Conservation (phyloP, 2,888 invertebrate species). For the Spialia ferax region DNA sequence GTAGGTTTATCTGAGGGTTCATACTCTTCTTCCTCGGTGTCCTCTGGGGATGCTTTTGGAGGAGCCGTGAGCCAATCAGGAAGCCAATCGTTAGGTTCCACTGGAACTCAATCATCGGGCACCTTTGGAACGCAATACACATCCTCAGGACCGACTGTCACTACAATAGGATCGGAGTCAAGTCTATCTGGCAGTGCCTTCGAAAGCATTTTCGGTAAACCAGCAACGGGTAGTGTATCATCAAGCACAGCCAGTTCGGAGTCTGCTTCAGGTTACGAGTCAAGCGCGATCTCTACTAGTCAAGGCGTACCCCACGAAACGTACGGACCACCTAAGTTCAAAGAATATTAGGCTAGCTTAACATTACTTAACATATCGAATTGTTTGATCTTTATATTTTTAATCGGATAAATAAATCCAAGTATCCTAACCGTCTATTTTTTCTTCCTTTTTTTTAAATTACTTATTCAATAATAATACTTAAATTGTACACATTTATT, state of each 20-base stretch:
- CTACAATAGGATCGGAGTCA: neutral
- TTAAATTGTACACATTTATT: too few relatives aligned
- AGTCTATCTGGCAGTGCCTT: neutral
- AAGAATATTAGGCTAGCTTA: constrained; percentile 49
- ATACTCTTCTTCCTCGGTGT: neutral
- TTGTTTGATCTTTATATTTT: constrained; percentile 12
- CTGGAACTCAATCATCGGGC: too few relatives aligned
- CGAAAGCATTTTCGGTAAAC: constrained; percentile 19
- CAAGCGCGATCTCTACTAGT: constrained; percentile 66
- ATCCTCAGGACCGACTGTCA: constrained; percentile 16
- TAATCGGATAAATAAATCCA: neutral
- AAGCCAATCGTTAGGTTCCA: constrained; percentile 6
- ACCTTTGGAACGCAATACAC: constrained; percentile 17
- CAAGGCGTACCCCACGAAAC: constrained; percentile 78
- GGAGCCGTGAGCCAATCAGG: constrained; percentile 11
- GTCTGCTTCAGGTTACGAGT: constrained; percentile 48
- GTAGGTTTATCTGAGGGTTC: neutral
- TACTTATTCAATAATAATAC: too few relatives aligned
- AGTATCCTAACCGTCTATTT: neutral
- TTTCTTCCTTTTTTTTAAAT: neutral
- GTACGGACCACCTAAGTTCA: constrained; percentile 76
- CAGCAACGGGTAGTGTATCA: constrained; percentile 30
- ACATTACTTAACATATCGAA: constrained; percentile 21
- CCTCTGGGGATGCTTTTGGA: neutral
- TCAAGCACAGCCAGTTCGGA: constrained; percentile 44